Evolutionary conservation across 2,888 invertebrate species (phyloP).

Genomic region (Andricus quercusramuli): DNA sequence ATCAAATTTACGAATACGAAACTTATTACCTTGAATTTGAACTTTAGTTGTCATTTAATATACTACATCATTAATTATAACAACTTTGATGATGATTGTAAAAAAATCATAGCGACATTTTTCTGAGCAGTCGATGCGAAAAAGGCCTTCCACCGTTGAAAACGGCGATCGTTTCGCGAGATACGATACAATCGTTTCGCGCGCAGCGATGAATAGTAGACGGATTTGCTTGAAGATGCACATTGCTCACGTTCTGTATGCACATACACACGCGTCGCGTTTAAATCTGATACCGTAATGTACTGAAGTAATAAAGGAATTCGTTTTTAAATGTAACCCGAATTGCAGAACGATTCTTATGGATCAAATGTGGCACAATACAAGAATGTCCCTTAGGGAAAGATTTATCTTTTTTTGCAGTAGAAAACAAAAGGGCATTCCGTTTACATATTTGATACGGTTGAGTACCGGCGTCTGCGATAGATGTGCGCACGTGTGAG

Average conservation of each 20-base stretch:
- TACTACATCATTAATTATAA: background rate
- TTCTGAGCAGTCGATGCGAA: background rate
- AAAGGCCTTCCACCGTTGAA: conserved; percentile 22
- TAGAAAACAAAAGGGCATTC: conserved; percentile 7
- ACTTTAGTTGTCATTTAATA: no score
- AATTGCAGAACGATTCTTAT: background rate
- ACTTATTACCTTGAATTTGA: background rate
- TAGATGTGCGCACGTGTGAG: conserved; percentile 26
- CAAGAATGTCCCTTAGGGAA: background rate
- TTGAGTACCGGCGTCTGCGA: background rate
- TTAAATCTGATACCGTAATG: conserved; percentile 10
- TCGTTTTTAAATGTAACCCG: background rate
- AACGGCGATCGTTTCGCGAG: conserved; percentile 51
- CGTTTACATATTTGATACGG: conserved; percentile 12
- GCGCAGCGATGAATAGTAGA: conserved; percentile 33
- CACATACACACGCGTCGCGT: conserved; percentile 36
- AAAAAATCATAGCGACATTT: background rate
- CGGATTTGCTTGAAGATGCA: conserved; percentile 49
- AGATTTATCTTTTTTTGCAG: background rate
- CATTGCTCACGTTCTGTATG: conserved; percentile 50
- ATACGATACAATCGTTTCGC: conserved; percentile 45
- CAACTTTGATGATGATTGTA: background rate
- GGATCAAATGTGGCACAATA: background rate
- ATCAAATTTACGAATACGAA: background rate
- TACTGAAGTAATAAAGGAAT: background rate